Conservation (phyloP, 2,797 vertebrate species). For the Rhodeus uyekii region DNA sequence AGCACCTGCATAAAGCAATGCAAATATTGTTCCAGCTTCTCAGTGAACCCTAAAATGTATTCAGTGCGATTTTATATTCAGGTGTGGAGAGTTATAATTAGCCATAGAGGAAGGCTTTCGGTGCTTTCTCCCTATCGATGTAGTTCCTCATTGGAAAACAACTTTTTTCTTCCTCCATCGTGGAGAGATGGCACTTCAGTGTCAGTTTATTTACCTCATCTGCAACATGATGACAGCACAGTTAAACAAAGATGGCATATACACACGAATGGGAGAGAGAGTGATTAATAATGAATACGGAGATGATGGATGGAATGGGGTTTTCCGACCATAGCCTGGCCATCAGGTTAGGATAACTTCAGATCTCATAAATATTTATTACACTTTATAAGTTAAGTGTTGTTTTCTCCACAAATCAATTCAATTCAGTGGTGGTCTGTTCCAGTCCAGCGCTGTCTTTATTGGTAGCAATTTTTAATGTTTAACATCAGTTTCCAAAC, state of each 20-base stretch:
- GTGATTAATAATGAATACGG: conserved; percentile 52
- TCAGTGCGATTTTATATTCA: conserved; percentile 56
- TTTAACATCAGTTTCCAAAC: conserved; percentile 51
- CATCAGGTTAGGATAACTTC: conserved; percentile 44
- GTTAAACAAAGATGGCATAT: conserved; percentile 40
- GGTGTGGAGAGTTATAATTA: conserved; percentile 65
- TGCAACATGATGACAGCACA: conserved; percentile 34
- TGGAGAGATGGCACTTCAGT: conserved; percentile 34
- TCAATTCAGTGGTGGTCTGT: conserved; percentile 5
- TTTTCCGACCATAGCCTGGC: conserved; percentile 50
- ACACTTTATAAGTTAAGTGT: conserved; percentile 46
- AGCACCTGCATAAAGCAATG: conserved; percentile 70
- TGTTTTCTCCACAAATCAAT: conserved; percentile 47
- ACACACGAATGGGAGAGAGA: conserved; percentile 36
- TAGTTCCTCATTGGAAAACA: conserved; percentile 44
- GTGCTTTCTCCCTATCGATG: conserved; percentile 13
- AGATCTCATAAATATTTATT: conserved; percentile 59
- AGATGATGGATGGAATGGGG: conserved; percentile 37
- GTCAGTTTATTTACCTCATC: conserved; percentile 43
- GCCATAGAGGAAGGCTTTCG: conserved; percentile 42
- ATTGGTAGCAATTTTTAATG: conserved; percentile 38
- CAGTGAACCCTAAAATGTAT: conserved; percentile 69
- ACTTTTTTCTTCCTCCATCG: conserved; percentile 28
- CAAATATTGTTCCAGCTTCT: conserved; percentile 69
- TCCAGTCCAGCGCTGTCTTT: conserved; percentile 25